A percentile compares a stretch with the other conserved stretches of the same genome.
Conservation (phyloP, 1,140 invertebrate species). For the Tetramorium parvispinum region DNA sequence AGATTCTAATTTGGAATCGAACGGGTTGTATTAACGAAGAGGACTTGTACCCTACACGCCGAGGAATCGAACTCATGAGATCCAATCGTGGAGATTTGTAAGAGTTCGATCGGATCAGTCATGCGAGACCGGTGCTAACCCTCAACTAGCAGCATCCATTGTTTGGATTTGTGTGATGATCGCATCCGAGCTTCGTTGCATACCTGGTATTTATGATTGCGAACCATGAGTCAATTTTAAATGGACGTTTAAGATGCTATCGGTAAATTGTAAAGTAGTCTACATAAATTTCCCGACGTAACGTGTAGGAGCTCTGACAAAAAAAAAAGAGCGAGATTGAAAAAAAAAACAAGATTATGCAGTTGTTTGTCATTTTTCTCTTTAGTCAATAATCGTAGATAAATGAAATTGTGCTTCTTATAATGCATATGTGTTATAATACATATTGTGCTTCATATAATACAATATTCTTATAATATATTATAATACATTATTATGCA, state of each 20-base stretch:
- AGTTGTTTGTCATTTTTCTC: background rate
- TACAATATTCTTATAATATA: no score
- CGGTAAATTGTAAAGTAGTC: slow-evolving; percentile 11
- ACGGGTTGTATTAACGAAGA: slow-evolving; percentile 24
- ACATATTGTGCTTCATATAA: no score
- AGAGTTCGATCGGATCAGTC: slow-evolving; percentile 42
- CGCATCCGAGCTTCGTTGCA: slow-evolving; percentile 18
- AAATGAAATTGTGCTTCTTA: background rate
- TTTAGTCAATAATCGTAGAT: background rate
- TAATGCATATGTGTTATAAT: no score
- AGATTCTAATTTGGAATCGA: slow-evolving; percentile 12
- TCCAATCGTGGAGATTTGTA: slow-evolving; percentile 26
- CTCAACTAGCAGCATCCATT: slow-evolving; percentile 51
- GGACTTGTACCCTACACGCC: background rate
- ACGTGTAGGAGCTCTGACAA: background rate
- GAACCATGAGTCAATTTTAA: slow-evolving; percentile 25
- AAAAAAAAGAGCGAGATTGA: background rate
- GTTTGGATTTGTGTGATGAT: slow-evolving; percentile 46
- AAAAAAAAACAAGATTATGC: background rate
- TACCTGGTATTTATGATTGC: slow-evolving; percentile 44
- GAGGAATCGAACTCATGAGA: slow-evolving; percentile 18
- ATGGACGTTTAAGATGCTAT: slow-evolving; percentile 11
- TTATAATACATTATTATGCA: background rate
- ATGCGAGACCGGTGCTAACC: slow-evolving; percentile 52
- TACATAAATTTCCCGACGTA: background rate